phyloP scores from a whole-genome alignment of 2,888 invertebrate genomes.

The Heteromyza rotundicornis region DNA sequence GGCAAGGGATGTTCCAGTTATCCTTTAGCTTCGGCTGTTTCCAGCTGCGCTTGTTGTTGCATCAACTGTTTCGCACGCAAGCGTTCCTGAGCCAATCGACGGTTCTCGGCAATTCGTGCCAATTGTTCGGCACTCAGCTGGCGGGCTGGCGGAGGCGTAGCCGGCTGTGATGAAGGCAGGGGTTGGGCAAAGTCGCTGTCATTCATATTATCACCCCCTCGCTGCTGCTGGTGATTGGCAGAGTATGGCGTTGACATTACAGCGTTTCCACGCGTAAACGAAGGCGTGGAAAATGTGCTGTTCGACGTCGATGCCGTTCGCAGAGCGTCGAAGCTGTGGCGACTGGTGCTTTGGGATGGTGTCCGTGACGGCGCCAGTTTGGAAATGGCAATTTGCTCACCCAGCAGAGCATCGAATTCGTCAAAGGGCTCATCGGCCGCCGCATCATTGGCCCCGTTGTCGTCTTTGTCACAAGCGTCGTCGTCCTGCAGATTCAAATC shows the following conservation, averaged over 20 bases:
- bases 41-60: slow-evolving; percentile 18
- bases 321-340: slow-evolving; percentile 21
- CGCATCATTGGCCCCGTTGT: slow-evolving; percentile 45
- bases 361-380: slow-evolving; percentile 55
- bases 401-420: slow-evolving; percentile 71
- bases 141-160: slow-evolving; percentile 33
- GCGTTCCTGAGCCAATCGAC: slow-evolving; percentile 70
- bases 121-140: slow-evolving; percentile 69
- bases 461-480: slow-evolving; percentile 64
- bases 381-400: slow-evolving; percentile 70
- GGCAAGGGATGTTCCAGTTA: neutral
- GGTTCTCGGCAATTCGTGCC: slow-evolving; percentile 73
- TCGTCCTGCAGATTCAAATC: slow-evolving; percentile 55
- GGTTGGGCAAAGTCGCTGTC: slow-evolving; percentile 53
- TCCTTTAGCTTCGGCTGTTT: neutral
- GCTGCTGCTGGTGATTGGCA: slow-evolving; percentile 6
- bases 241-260: slow-evolving; percentile 53
- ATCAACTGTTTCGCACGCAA: slow-evolving; percentile 64
- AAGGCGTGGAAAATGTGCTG: slow-evolving; percentile 47
- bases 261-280: slow-evolving; percentile 46
- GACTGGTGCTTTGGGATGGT: slow-evolving; percentile 38
- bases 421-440: slow-evolving; percentile 64
- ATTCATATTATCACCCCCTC: slow-evolving; percentile 20
- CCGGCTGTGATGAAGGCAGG: slow-evolving; percentile 47
- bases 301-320: slow-evolving; percentile 30